Percentiles rank a stretch among this genome's conserved stretches.
Evolutionary conservation across 2,113 vertebrate genomes (phyloP).

Genomic region (Melanerpes aurifrons): DNA sequence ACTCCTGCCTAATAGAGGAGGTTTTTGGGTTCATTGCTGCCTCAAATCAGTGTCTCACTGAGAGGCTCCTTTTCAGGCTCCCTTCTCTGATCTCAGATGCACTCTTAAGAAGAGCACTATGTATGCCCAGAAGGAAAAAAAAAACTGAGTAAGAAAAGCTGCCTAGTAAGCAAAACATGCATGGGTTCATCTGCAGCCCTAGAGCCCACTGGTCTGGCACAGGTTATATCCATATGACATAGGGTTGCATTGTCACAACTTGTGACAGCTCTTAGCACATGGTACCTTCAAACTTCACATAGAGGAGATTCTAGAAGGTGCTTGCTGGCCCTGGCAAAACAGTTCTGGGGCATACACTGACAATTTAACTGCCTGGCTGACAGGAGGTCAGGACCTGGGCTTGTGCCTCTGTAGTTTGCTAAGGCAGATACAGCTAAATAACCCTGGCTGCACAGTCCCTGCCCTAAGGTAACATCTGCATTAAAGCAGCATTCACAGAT

Average conservation of each 20-base stretch:
- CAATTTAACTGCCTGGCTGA: background rate
- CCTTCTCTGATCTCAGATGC: too few species aligned
- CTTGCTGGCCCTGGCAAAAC: background rate
- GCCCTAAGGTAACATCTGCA: rapidly evolving
- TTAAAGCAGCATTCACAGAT: background rate
- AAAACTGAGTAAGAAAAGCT: background rate
- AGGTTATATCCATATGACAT: too few species aligned
- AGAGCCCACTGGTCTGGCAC: background rate
- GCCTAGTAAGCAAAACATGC: background rate
- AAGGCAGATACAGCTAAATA: background rate
- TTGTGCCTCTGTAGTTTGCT: background rate
- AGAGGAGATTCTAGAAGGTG: background rate
- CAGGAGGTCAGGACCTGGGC: background rate
- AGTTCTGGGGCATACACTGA: background rate
- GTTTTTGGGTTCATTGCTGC: too few species aligned
- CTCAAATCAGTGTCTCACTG: too few species aligned
- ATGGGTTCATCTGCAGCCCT: background rate
- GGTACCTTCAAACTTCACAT: background rate
- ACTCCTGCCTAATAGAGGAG: background rate
- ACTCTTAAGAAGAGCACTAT: too few species aligned
- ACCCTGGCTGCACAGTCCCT: background rate
- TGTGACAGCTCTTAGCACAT: background rate
- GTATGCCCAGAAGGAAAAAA: background rate
- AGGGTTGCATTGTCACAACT: background rate
- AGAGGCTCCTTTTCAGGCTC: too few species aligned